Evolutionary conservation across 2,113 vertebrate genomes (phyloP), one percentile per base, ranked within the genome.

Genomic region (Petaurus breviceps): DNA sequence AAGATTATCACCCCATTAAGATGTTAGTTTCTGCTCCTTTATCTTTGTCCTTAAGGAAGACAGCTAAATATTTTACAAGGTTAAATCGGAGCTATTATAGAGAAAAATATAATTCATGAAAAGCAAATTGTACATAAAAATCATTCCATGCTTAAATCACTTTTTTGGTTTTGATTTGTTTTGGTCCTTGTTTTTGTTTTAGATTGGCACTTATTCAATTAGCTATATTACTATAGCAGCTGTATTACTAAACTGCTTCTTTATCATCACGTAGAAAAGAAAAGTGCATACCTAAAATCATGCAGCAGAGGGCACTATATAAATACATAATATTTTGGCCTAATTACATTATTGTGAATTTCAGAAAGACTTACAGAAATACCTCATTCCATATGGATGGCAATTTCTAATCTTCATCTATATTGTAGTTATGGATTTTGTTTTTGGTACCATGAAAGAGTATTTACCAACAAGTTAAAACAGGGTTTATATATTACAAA

Each of bases 281-380:
- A 84, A 37, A 8, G 0, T 96, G 93, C 26, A 95, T 3, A 77
- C 24, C 53, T 96, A 90, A 68, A 43, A 93, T 49, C 22, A 43
- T 91, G 3, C 54, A 97, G 92, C 52, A 97, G 94, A 96, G 89
- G 92, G 89, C 26, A 93, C 92, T 93, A 53, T 22, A 91, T 31
- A 93, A 94, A 90, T 92, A 51, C 6, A 92, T 94, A 51, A 90
- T 46, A 96, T 93, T 95, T 93, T 95, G 52, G 26, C 31, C 89
- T 90, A 96, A 91, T 93, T 12, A 28, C 92, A 57, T 61, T 49
- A 77, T 55, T 97, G 22, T 90, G 6, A 24, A 47, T 95, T 93
- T 95, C 55, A 53, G 16, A 95, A 28, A 91, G 10, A 84, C 92
- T 94, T 95, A 54, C 68, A 92, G 92, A 96, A 51, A 16, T 46